Evolutionary conservation across 2,113 vertebrate genomes (phyloP).

Genomic region (Damaliscus lunatus): DNA sequence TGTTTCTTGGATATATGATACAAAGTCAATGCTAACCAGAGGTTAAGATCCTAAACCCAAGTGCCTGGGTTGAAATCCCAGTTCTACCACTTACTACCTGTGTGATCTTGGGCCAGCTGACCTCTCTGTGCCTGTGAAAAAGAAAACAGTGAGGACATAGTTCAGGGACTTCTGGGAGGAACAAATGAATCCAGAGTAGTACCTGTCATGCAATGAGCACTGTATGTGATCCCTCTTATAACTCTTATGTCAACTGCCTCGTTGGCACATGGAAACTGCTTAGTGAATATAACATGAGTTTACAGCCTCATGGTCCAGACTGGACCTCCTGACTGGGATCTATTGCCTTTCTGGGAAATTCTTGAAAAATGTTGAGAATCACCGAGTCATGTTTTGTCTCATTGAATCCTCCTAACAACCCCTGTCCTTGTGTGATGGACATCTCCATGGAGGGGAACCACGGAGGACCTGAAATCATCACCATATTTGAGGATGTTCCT

Average conservation of each 20-base stretch:
- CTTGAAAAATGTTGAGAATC: background rate
- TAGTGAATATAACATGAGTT: background rate
- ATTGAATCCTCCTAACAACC: background rate
- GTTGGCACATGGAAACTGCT: fast-evolving
- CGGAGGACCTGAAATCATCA: background rate
- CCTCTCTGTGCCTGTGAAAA: background rate
- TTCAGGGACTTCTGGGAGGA: background rate
- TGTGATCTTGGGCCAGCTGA: background rate
- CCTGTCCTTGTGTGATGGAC: background rate
- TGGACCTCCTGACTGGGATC: background rate
- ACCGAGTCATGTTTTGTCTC: fast-evolving
- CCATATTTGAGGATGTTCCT: background rate
- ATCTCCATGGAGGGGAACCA: background rate
- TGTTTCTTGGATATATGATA: background rate
- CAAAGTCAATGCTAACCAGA: background rate
- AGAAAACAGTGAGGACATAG: background rate
- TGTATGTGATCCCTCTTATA: background rate
- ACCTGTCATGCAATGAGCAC: background rate
- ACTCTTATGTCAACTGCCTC: background rate
- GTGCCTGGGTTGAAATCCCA: background rate
- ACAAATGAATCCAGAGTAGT: background rate
- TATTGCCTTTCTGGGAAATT: background rate
- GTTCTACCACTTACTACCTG: background rate
- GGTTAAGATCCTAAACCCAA: background rate
- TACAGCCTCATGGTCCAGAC: background rate